Evolutionary conservation across 2,888 invertebrate species (phyloP), one percentile per base, ranked within the genome.

Genomic region (Cacoxenus indagator): DNA sequence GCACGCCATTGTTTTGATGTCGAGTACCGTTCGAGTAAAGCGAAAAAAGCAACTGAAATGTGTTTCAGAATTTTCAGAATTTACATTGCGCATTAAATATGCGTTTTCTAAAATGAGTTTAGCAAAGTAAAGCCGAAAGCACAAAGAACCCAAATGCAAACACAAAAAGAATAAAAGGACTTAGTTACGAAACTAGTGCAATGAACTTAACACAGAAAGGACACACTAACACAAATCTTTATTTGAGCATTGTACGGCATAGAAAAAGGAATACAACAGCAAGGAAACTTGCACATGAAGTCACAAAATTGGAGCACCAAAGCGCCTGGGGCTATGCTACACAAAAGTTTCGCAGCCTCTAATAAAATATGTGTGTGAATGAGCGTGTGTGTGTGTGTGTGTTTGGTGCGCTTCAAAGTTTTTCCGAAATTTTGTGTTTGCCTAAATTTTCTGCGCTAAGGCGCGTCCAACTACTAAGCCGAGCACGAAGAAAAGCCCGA

Each of bases 161-260:
- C 70, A 65, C 62, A 43, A 43, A 22, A 71, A 64, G 66, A 62
- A 37, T 67, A 55, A 68, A 64, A 59, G 61, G 69, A 70, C 71
- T 61, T 64, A 68, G 64, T 68, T 45, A 57, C 45, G 64, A 31
- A 59, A 62, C 55, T 46, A 24, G 11, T 31, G 24, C n/a, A 51
- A 46, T 19, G 43, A 31, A 62, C 26, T 37, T 24, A 19, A 61
- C 11, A 26, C 51, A 55, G 48, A 48, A 22, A 31, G 62, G 70
- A 68, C 78, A 78, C 74, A 82, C 81, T 78, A 80, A 81, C 80
- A 80, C 81, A 80, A 80, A 82, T 80, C 81, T 78, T 78, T 81
- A 82, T 78, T 78, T 81, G 78, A 74, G 79, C 81, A 77, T 74
- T 77, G 75, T 75, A 81, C 76, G 31, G 31, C 19, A 24, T 64